Base-by-base conservation (phyloP, 2,888 invertebrate genomes). In the Zaprionus obscuricornis region DNA sequence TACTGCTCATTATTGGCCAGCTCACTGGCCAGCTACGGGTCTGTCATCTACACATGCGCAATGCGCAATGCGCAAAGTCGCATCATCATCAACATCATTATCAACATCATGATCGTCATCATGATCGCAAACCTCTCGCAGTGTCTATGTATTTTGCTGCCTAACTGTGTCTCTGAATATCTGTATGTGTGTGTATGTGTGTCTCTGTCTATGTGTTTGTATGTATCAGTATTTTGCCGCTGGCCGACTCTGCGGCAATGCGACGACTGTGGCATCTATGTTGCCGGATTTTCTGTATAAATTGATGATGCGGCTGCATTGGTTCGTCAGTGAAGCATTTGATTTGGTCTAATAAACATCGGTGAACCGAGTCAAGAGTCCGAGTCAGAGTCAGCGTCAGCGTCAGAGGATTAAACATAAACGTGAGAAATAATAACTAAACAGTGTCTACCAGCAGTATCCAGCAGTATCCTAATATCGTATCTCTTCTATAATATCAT, bases 241-340 rank as follows among this genome's bases (percentile, higher is more conserved):
- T 51, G 55, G 54, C 70, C 51, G 40, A 65, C 45, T 57, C 34
- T 51, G 55, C 52, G 66, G 13, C 27, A 3, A 24, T 11, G 50
- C 46, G 39, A 18, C 57, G 40, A 56, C 64, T 45, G 77, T 66
- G 75, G 57, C 57, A 68, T 81, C 84, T 73, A 74, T 74, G 67
- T 51, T 22, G 71, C 83, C 62, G 54, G 74, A 70, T 55, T 81
- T 88, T 89, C 85, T 85, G 90, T 90, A 90, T 90, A 90, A 90
- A 90, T 90, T 88, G 90, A 84, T 90, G 90, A 87, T 86, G 81
- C 88, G 84, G 77, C 75, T 81, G 83, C 86, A 78, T 76, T 85
- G 85, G 81, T 86, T 90, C 86, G 89, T 90, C 90, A 90, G 90
- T 90, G 88, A 89, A 90, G 88, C 88, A 89, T 89, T 88, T 86